Conservation (phyloP, 2,888 invertebrate genomes). For the Ariolimax columbianus region DNA sequence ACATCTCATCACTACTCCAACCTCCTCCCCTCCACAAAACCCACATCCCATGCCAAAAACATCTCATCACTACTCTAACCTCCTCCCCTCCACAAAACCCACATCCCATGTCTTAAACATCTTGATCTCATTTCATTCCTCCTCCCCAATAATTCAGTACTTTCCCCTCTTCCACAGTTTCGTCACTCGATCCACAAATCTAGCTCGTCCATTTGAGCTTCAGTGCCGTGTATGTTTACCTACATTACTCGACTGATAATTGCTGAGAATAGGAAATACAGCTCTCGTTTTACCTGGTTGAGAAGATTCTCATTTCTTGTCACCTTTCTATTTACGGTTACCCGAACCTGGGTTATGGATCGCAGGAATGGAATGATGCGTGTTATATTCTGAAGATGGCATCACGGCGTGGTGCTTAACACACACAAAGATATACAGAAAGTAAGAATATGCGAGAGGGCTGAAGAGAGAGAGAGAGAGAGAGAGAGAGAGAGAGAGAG, state of each 20-base stretch:
- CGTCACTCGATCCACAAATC: not conserved
- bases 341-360: not conserved
- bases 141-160: no score
- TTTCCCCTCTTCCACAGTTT: not conserved
- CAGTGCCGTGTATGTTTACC: not conserved
- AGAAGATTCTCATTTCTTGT: no score
- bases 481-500: slow-evolving; percentile 25
- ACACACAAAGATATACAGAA: no score
- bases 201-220: not conserved
- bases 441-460: not conserved
- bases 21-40: no score
- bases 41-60: no score
- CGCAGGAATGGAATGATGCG: not conserved
- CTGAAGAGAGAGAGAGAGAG: not conserved
- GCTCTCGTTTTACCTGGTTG: not conserved
- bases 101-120: not conserved
- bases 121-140: not conserved
- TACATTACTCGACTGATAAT: not conserved
- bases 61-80: no score
- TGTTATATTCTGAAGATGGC: not conserved
- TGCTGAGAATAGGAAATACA: slow-evolving; percentile 11
- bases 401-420: not conserved
- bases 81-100: no score
- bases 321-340: not conserved
- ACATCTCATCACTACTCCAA: no score